Evolutionary conservation across 1,140 invertebrate species (phyloP), one percentile per base, ranked within the genome.

Genomic region (Lordiphosa collinella): DNA sequence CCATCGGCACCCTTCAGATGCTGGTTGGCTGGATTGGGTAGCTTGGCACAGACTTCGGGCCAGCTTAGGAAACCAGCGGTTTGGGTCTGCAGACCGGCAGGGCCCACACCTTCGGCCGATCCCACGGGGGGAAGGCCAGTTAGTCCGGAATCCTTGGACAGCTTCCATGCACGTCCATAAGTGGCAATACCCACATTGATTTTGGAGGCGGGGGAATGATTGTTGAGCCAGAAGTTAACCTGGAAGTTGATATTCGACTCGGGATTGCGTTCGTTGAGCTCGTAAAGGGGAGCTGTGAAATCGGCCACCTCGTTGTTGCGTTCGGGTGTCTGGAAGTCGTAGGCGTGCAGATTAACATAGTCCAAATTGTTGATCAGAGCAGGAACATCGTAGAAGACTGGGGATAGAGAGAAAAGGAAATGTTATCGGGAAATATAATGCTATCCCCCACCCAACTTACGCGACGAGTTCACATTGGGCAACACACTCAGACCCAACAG

Each of bases 151-250:
- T 94, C 93, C 14, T 92, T 88, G 55, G 93, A 92, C 69, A 97
- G 89, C 69, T 94, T 95, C 93, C 96, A 99, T 0, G 94, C 93
- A 36, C 95, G 93, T 0, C 93, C 97, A 69, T 93, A 96, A 0
- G 95, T 93, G 0, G 96, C 92, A 36, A 98, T 93, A 4, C 94
- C 96, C 1, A 98, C 80, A 8, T 97, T 92, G 1, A 98, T 90
- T 89, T 98, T 98, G 18, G 90, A 90, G 3, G 91, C 91, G 13
- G 93, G 92, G 1, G 92, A 92, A 47, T 93, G 93, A 55, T 92
- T 89, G 40, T 92, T 90, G 6, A 93, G 62, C 93, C 93, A 93
- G 84, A 91, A 91, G 37, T 88, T 91, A 0, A 94, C 91, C 71
- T 91, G 90, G 25, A 89, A 90, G 47, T 95, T 93, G 18, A 92